Base-by-base conservation (phyloP, 1,140 invertebrate species). In the Thaumetopoea pityocampa region DNA sequence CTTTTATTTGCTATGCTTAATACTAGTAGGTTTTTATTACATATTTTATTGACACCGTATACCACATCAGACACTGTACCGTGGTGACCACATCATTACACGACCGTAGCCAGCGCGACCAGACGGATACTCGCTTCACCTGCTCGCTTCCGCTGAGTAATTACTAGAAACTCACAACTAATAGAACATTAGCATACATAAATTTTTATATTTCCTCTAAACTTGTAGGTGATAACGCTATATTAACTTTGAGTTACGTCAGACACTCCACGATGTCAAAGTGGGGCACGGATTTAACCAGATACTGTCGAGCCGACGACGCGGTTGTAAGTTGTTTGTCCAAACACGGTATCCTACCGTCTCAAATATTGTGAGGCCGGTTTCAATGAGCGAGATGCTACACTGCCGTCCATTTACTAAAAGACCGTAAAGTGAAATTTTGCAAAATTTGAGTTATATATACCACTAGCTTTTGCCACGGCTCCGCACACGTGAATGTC, bases 121-220 rank as follows among this genome's bases (percentile, higher is more conserved):
- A 37, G 55, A 56, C 72, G 77, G 77, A 76, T 71, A 62, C 72
- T 68, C 73, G 69, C 62, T 81, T 70, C 64, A 65, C 63, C 61
- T 69, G 62, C 53, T 67, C 60, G 61, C 65, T 69, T 78, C 77
- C 73, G 71, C 41, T 66, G 46, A 43, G 61, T 78, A 81, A 77
- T 72, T 81, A 51, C 67, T 69, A 77, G 68, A 70, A 64, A 72
- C 50, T 54, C 40, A 41, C 28, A 16, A 41, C 27, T 41, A 32
- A 41, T 19, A 20, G 32, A 30, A 32, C 26, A 30, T 28, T 29
- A 18, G 42, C 51, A 57, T 51, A 23, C 29, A 22, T 35, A 42
- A 30, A 28, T 42, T 38, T 52, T 67, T 65, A 60, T 57, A 55
- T 50, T 51, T 23, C 22, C 22, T 35, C 10, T 6, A 19, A 32